A percentile compares a stretch with the other conserved stretches of the same genome.
Conservation (phyloP, 2,113 vertebrate genomes). For the Clarias macrocephalus region DNA sequence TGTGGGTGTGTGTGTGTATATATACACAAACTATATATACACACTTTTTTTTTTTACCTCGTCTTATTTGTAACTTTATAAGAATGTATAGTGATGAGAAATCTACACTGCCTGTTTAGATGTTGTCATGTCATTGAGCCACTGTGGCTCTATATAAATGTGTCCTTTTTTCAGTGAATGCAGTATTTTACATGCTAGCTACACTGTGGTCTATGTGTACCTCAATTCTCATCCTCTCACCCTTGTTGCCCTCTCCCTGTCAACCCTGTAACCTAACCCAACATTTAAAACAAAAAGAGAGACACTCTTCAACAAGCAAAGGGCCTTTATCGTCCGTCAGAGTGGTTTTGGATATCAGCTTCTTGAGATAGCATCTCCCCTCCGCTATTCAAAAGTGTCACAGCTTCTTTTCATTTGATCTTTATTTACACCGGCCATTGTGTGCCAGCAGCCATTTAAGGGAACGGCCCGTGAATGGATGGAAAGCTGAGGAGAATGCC, state of each 20-base stretch:
- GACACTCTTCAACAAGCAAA: slow-evolving; percentile 59
- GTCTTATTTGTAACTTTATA: background rate
- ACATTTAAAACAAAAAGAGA: slow-evolving; percentile 59
- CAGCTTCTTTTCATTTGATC: slow-evolving; percentile 60
- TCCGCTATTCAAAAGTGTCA: slow-evolving; percentile 56
- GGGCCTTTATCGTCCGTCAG: slow-evolving; percentile 54
- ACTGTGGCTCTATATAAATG: background rate
- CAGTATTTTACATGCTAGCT: slow-evolving; percentile 39
- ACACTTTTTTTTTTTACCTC: background rate
- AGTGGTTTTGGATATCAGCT: slow-evolving; percentile 57
- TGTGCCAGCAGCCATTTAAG: slow-evolving; percentile 50
- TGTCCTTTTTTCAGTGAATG: background rate
- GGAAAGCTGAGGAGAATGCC: slow-evolving; percentile 51
- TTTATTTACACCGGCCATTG: slow-evolving; percentile 59
- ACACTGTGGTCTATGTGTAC: slow-evolving; percentile 33
- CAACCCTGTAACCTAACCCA: slow-evolving; percentile 56
- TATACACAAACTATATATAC: too few relatives aligned
- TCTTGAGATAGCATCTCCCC: slow-evolving; percentile 54
- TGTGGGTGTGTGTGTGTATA: too few relatives aligned
- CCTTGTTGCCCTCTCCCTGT: slow-evolving; percentile 31
- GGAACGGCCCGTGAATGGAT: slow-evolving; percentile 50
- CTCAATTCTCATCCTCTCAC: slow-evolving; percentile 39
- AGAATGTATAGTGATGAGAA: background rate
- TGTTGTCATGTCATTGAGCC: background rate
- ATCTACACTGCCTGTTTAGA: background rate